Percentiles rank a stretch among this genome's conserved stretches.
These are phyloP conservation scores for Ophonus ardosiacus DNA, from an alignment of 2,888 invertebrate genomes.

Conservation along the genomic window DNA sequence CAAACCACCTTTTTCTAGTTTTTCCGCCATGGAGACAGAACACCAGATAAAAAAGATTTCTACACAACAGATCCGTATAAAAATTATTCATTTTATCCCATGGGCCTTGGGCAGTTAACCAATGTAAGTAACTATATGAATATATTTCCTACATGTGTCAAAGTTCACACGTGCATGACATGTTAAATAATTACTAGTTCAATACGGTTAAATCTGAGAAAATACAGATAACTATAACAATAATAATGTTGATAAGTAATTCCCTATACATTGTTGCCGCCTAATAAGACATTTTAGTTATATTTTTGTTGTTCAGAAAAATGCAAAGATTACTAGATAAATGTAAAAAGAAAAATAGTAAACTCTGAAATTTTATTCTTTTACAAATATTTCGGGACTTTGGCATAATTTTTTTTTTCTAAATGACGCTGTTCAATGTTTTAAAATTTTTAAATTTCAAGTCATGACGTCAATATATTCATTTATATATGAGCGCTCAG, in stretches of 20 bases:
- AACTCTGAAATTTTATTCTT: no score
- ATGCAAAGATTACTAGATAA: no score
- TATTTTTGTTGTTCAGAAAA: no score
- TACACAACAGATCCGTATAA: constrained; percentile 86
- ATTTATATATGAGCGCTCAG: no score
- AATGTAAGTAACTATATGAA: constrained; percentile 78
- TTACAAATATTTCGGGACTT: no score
- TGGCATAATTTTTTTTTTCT: no score
- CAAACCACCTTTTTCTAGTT: constrained; percentile 78
- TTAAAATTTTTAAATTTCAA: no score
- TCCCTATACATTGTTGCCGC: background rate
- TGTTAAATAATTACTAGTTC: background rate
- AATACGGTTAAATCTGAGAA: background rate
- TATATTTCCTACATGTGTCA: background rate
- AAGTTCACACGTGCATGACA: background rate
- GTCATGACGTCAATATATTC: no score
- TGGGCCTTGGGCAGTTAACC: constrained; percentile 88
- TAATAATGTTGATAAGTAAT: background rate
- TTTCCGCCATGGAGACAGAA: constrained; percentile 88
- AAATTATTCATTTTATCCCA: constrained; percentile 82
- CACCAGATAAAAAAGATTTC: constrained; percentile 81
- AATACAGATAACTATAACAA: background rate
- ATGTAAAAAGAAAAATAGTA: no score
- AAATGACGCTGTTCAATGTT: no score
- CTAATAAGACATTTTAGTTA: no score